phyloP scores from a whole-genome alignment of 2,797 vertebrate species.

The Micropoecilia bifurca region DNA sequence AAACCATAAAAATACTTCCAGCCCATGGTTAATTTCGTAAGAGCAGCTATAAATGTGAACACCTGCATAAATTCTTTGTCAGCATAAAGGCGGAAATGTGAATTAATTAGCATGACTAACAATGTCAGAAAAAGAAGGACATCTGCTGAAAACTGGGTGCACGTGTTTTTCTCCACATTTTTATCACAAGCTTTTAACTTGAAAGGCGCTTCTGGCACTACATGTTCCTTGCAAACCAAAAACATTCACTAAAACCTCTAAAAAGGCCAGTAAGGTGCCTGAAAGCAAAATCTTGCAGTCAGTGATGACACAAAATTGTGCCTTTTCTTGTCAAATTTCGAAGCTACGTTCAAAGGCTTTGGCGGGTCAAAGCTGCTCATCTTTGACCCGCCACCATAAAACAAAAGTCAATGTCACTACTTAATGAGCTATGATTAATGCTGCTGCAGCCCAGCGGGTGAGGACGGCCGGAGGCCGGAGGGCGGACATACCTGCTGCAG shows the following conservation, averaged over 20 bases:
- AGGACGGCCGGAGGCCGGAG: slow-evolving; percentile 22
- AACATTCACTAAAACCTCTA: not conserved
- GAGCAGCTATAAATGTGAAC: slow-evolving; percentile 9
- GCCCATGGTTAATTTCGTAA: not conserved
- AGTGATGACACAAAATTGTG: not conserved
- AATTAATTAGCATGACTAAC: slow-evolving; percentile 54
- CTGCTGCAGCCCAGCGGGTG: slow-evolving; percentile 28
- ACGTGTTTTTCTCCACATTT: not conserved
- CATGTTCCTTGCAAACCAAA: not conserved
- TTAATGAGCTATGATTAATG: slow-evolving; percentile 76
- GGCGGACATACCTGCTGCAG: slow-evolving; percentile 57
- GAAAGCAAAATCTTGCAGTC: not conserved
- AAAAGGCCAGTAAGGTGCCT: not conserved
- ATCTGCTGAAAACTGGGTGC: slow-evolving; percentile 7
- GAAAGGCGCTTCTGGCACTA: not conserved
- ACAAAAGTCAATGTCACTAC: slow-evolving; percentile 65
- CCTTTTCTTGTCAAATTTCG: not conserved
- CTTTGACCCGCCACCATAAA: slow-evolving; percentile 38
- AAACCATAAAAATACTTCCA: not conserved
- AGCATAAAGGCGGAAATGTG: slow-evolving; percentile 46
- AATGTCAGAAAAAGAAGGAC: slow-evolving; percentile 28
- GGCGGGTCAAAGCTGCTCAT: not conserved
- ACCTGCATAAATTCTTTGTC: slow-evolving; percentile 35
- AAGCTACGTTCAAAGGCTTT: not conserved
- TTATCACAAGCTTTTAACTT: not conserved